Conservation (phyloP, 2,113 vertebrate genomes). For the Thryonomys swinderianus region DNA sequence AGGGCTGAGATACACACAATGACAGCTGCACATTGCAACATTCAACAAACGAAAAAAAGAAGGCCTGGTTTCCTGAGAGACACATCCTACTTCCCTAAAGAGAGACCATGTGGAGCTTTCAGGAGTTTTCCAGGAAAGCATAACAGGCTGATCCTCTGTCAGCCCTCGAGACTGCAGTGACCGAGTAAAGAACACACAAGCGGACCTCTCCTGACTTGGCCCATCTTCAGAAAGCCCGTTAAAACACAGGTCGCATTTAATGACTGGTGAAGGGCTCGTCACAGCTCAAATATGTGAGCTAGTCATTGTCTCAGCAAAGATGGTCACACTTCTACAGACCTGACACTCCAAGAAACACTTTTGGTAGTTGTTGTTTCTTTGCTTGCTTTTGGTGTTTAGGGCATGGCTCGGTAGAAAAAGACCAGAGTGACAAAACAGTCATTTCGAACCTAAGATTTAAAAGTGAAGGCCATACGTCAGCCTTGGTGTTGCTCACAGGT, state of each 20-base stretch:
- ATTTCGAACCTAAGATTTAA: background rate
- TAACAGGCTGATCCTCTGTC: background rate
- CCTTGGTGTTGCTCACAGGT: background rate
- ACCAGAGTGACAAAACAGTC: background rate
- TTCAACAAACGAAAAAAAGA: background rate
- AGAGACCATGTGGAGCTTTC: background rate
- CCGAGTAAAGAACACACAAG: background rate
- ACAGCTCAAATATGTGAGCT: background rate
- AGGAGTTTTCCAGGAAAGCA: background rate
- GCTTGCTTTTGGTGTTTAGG: background rate
- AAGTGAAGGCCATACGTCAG: background rate
- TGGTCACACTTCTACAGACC: background rate
- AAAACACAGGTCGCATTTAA: background rate
- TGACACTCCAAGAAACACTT: background rate
- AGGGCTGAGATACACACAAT: background rate
- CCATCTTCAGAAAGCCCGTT: background rate
- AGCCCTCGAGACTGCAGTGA: background rate
- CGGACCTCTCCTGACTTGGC: background rate
- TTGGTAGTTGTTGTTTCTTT: background rate
- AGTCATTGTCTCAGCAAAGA: background rate
- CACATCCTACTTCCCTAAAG: background rate
- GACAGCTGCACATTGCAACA: background rate
- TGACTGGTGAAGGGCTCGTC: background rate
- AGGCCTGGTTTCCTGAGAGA: background rate
- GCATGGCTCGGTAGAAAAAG: background rate